Base-by-base conservation (phyloP, 2,888 invertebrate species). In the Parelbella ahira region DNA sequence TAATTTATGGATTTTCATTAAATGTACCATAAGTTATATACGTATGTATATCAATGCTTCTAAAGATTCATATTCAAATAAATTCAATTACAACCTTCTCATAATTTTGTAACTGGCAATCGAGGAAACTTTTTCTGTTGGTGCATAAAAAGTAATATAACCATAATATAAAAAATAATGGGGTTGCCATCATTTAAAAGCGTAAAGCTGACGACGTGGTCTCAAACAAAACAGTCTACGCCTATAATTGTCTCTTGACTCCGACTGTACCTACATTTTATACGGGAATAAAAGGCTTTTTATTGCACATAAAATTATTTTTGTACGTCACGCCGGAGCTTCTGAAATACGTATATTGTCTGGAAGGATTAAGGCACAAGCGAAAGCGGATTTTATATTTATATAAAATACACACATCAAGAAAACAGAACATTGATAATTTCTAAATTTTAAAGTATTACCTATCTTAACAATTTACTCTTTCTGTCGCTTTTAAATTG, bases 261-360 rank as follows among this genome's bases (percentile, higher is more conserved):
- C 44, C 44, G 20, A 38, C 39, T 37, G 39, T 36, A 27, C 39
- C 44, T 38, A 44, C 29, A 45, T 44, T 49, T 55, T 41, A 27
- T 34, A 52, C 43, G 69, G 50, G 49, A 68, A 68, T 75, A 72
- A 77, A 72, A 74, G 74, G 66, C 57, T 68, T 77, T 77, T 77
- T 77, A 77, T 71, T 60, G 57, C 68, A 64, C 74, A 72, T 77
- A 71, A 77, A 76, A 73, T 73, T 76, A 76, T 77, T 75, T 77
- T 74, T 52, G 73, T 72, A 64, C 61, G 55, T 56, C 56, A 50
- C 44, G 23, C 23, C 34, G 37, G 21, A 25, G 20, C 33, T 18
- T 27, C 34, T 21, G 34, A 33, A 33, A 28, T 8, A 23, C 19
- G 55, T 58, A 48, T 45, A 21, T 39, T 28, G 21, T 27, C 21